Evolutionary conservation across 2,797 vertebrate genomes (phyloP).

Genomic region (Discoglossus pictus): DNA sequence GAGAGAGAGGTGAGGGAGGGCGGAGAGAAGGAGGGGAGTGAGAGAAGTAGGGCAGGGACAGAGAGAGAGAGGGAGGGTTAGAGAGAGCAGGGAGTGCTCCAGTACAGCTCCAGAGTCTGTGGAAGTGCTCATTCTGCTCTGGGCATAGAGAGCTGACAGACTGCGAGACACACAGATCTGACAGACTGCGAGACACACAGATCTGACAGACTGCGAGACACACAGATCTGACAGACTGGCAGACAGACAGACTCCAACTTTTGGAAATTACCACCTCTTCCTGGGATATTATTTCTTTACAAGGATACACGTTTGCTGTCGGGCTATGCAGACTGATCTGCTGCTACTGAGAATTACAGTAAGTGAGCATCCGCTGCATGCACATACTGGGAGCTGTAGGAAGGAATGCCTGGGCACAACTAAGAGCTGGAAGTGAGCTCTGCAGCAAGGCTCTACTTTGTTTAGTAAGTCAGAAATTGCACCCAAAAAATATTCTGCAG

Average conservation of each 20-base stretch:
- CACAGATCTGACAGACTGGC: background rate
- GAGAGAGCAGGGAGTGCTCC: conserved; percentile 2
- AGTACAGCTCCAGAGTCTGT: too few species aligned
- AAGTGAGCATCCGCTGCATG: conserved; percentile 27
- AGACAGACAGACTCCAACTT: background rate
- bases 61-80: background rate
- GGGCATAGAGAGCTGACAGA: background rate
- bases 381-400: too few species aligned
- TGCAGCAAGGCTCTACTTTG: too few species aligned
- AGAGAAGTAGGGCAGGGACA: background rate
- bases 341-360: conserved; percentile 7
- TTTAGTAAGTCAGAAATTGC: too few species aligned
- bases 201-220: background rate
- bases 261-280: background rate
- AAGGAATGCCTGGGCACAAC: too few species aligned
- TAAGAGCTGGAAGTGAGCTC: too few species aligned
- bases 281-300: background rate
- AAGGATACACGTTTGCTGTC: background rate
- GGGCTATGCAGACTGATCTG: conserved; percentile 12
- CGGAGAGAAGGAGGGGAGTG: conserved; percentile 22
- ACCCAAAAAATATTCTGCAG: too few species aligned
- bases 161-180: too few species aligned
- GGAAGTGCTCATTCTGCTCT: conserved; percentile 17
- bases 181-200: too few species aligned
- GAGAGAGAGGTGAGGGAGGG: conserved; percentile 8